Conservation (phyloP, 2,888 invertebrate species). For the Romanomermis culicivorax region DNA sequence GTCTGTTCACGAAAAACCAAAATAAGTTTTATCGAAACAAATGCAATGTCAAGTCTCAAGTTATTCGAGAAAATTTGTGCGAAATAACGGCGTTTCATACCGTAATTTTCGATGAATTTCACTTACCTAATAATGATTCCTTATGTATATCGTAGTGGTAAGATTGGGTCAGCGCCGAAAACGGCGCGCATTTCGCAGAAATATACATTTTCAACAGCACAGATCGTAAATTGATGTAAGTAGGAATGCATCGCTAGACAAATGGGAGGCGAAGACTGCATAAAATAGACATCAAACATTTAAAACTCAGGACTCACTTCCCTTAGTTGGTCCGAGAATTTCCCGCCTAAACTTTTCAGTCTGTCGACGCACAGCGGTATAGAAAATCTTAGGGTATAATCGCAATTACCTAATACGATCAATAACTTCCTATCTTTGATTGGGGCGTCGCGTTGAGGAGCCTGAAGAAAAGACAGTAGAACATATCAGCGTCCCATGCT, state of each 20-base stretch:
- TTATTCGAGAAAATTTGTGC: too few species aligned
- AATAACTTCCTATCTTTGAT: constrained; percentile 19
- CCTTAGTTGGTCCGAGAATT: constrained; percentile 21
- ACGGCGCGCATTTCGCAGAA: constrained; percentile 6
- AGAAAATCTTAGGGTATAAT: constrained; percentile 22
- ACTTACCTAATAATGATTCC: too few species aligned
- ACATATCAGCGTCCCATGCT: too few species aligned
- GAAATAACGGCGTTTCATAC: too few species aligned
- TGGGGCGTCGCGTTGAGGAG: background rate
- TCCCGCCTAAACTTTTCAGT: constrained; percentile 21
- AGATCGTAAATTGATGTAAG: background rate
- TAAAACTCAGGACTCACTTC: constrained; percentile 15
- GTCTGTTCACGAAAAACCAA: too few species aligned
- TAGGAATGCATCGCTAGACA: constrained; percentile 2
- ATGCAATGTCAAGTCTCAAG: too few species aligned
- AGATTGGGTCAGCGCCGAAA: too few species aligned
- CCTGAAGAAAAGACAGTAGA: background rate
- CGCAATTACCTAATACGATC: constrained; percentile 24
- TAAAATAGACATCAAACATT: background rate
- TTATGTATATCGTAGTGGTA: too few species aligned
- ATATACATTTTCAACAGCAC: constrained; percentile 8
- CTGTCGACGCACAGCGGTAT: constrained; percentile 20
- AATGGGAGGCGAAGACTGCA: background rate
- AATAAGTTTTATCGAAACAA: too few species aligned
- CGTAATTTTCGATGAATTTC: too few species aligned